Percentiles rank a stretch among this genome's conserved stretches.
Evolutionary conservation across 1,140 invertebrate genomes (phyloP).

Genomic region (Teleogryllus occipitalis): DNA sequence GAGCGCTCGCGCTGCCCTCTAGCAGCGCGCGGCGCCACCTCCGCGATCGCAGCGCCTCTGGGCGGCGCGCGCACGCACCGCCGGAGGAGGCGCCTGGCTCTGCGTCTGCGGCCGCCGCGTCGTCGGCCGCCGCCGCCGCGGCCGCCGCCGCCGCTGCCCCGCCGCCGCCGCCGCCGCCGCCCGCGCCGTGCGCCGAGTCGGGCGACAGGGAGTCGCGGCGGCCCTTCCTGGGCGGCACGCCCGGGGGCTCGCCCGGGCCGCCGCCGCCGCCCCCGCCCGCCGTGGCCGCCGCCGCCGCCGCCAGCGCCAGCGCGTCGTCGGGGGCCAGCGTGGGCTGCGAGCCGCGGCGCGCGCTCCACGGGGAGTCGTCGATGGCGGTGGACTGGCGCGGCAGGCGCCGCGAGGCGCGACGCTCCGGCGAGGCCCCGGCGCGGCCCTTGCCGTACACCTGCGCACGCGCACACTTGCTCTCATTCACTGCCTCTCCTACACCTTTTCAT

Average conservation of each 20-base stretch:
- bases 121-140: slow-evolving; percentile 54
- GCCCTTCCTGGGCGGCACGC: slow-evolving; percentile 63
- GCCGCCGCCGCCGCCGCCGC: slow-evolving; percentile 72
- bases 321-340: slow-evolving; percentile 76
- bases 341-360: slow-evolving; percentile 48
- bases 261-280: slow-evolving; percentile 34
- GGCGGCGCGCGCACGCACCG: slow-evolving; percentile 25
- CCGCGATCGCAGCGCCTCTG: no score
- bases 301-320: slow-evolving; percentile 48
- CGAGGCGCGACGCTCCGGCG: slow-evolving; percentile 36
- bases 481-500: no score
- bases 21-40: no score
- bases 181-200: slow-evolving; percentile 60
- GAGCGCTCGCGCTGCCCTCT: no score
- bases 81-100: slow-evolving; percentile 36
- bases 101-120: slow-evolving; percentile 62
- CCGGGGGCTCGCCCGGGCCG: no score
- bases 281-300: slow-evolving; percentile 47
- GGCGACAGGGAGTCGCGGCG: slow-evolving; percentile 77
- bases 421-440: slow-evolving; percentile 42
- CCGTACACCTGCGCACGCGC: slow-evolving; percentile 21
- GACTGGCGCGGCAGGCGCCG: slow-evolving; percentile 73
- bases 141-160: slow-evolving; percentile 35
- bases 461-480: no score
- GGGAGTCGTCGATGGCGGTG: slow-evolving; percentile 78